Percentiles rank a stretch among this genome's conserved stretches.
Evolutionary conservation across 1,140 invertebrate species (phyloP).

Genomic region (Bradynema listronoti): DNA sequence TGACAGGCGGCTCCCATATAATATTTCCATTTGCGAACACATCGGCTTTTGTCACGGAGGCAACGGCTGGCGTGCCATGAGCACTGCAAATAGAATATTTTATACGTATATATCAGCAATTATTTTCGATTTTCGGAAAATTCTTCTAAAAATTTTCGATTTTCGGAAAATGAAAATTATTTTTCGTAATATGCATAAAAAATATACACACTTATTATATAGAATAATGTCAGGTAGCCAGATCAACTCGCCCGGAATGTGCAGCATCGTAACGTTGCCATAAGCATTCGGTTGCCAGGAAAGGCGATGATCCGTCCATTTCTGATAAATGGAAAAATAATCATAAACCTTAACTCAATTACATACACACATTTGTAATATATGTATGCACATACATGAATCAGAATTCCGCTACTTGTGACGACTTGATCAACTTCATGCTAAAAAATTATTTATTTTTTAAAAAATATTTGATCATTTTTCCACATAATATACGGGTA

Average conservation of each 20-base stretch:
- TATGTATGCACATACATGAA: slow-evolving; percentile 69
- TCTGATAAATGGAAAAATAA: slow-evolving; percentile 62
- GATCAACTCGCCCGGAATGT: slow-evolving; percentile 50
- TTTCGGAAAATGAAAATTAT: slow-evolving; percentile 6
- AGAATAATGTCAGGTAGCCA: slow-evolving; percentile 72
- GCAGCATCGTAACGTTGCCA: slow-evolving; percentile 71
- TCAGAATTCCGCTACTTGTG: slow-evolving; percentile 86
- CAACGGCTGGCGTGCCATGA: slow-evolving; percentile 46
- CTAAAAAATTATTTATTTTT: too few relatives aligned
- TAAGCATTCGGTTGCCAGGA: slow-evolving; percentile 63
- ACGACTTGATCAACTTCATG: slow-evolving; percentile 90
- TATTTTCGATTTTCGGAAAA: too few relatives aligned
- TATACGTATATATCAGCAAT: too few relatives aligned
- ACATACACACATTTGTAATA: not conserved
- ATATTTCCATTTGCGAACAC: slow-evolving; percentile 35
- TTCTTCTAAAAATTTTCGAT: too few relatives aligned
- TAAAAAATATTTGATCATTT: too few relatives aligned
- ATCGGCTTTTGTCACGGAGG: slow-evolving; percentile 36
- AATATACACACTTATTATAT: slow-evolving; percentile 65
- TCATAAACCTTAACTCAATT: not conserved
- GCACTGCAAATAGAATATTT: too few relatives aligned
- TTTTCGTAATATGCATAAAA: slow-evolving; percentile 8
- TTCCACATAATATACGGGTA: too few relatives aligned
- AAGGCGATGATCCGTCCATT: slow-evolving; percentile 88
- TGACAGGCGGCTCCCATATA: slow-evolving; percentile 50